Base-by-base conservation (phyloP, 30 jellyfish, hydroid and myxozoan species). In the Aurelia sp. region DNA sequence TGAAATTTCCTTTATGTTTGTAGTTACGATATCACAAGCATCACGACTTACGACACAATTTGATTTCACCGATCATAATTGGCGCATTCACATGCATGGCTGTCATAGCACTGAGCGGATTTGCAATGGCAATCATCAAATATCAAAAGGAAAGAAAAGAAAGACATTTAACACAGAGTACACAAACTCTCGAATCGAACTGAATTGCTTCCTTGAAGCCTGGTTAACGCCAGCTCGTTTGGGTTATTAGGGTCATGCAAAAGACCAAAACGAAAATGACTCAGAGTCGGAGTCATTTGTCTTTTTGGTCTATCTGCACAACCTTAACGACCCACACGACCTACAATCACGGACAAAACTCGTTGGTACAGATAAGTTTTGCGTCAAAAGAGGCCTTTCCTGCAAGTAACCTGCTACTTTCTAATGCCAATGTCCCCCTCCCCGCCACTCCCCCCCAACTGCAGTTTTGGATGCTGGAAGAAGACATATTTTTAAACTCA, bases 31-130 rank as follows among this genome's bases (percentile, higher is more conserved):
- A 80, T 66, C 96, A 83, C 59, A 73, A 85, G 31, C 86, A 62
- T 21, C 91, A 75, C 35, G 98, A 92, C 63, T 85, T 92, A 59
- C 90, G 94, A 41, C 98, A 92, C 88, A 92, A 85, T 41, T 69
- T 92, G 53, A 92, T 92, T 30, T 92, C 98, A 19, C 98, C 98
- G 21, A 92, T 92, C 86, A 92, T 96, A 52, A 92, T 92, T 57
- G 98, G 98, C 13, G 98, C 98, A 4, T 92, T 92, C 78, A 92
- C 98, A 37, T 92, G 98, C 79, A 92, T 92, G 98, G 93, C 98
- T 6, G 98, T 92, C 58, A 92, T 92, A 35, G 98, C 98, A 55
- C 97, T 92, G 76, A 92, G 98, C 59, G 98, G 98, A 4, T 92
- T 92, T 58, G 98, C 98, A 48, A 92, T 92, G 98, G 98, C 98